Percentiles rank a stretch among this genome's conserved stretches.
phyloP scores from a whole-genome alignment of 2,888 invertebrate genomes.

The Timema cristinae region DNA sequence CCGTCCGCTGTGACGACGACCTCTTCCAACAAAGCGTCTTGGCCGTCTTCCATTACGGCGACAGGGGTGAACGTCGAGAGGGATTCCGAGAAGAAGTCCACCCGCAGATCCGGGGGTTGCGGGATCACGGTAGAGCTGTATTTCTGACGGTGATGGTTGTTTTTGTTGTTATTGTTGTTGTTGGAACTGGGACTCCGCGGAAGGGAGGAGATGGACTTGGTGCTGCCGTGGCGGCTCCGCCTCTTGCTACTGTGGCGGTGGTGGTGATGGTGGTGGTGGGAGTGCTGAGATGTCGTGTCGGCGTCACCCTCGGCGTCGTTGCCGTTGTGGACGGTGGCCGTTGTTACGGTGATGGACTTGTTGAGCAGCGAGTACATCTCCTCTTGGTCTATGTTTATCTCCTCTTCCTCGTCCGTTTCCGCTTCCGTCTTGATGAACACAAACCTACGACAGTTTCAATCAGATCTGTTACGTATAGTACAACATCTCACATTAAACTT shows the following conservation, averaged over 20 bases:
- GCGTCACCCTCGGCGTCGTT: neutral
- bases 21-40: constrained; percentile 22
- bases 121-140: constrained; percentile 43
- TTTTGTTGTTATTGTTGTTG: constrained; percentile 28
- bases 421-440: constrained; percentile 47
- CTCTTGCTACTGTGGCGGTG: neutral
- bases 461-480: no score
- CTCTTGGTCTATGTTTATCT: neutral
- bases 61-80: constrained; percentile 23
- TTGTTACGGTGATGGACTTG: constrained; percentile 18
- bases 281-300: constrained; percentile 31
- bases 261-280: constrained; percentile 13
- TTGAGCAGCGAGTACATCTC: constrained; percentile 13
- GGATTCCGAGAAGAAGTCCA: constrained; percentile 58
- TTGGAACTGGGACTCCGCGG: constrained; percentile 24
- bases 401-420: constrained; percentile 43
- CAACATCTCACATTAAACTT: no score
- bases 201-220: neutral
- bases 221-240: neutral
- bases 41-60: constrained; percentile 43
- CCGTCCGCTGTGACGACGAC: no score
- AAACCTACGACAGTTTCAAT: constrained; percentile 21
- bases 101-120: constrained; percentile 57
- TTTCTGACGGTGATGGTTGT: constrained; percentile 8
- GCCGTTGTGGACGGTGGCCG: constrained; percentile 19